Base-by-base conservation (phyloP, 53 echinoderm and acorn worm genomes). In the Mesocentrotus franciscanus region DNA sequence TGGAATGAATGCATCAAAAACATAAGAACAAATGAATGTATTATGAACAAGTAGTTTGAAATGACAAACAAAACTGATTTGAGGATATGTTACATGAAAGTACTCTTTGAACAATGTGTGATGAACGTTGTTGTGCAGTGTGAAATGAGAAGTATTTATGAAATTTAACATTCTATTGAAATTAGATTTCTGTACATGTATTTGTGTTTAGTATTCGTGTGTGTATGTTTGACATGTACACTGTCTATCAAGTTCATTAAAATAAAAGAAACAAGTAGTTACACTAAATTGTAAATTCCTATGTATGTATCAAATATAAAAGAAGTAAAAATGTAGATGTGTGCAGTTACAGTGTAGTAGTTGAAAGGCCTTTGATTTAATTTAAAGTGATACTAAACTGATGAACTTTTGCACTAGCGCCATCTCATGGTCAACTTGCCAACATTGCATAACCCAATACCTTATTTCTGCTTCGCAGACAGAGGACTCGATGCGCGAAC, bases 151-250 rank as follows among this genome's bases (percentile, higher is more conserved):
- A 33, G 11, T 35, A 35, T 33, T 15, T 84, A 84, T 84, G 8
- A 20, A 49, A 76, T 17, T 42, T 20, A 75, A 84, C 42, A 42
- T 42, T 84, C 42, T 22, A 84, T 84, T 42, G 49, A 42, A 84
- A 39, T 42, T 84, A 55, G 84, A 84, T 39, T 84, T 24, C 39
- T 84, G 84, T 84, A 84, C 55, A 22, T 84, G 84, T 83, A 55
- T n/a, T n/a, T 84, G 84, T 49, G 24, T 76, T 27, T 0, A 30
- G 33, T 32, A 76, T 75, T 10, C 20, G 10, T 59, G 17, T 61
- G 0, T 68, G 68, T 68, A 24, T 26, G 68, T 68, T 68, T 6
- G 24, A 4, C 5, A 24, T 68, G 7, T 66, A 20, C 1, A 66
- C 16, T 66, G 66, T 66, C 2, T 66, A 66, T 66, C 17, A 22